Evolutionary conservation across 2,113 vertebrate species (phyloP), one percentile per base, ranked within the genome.

Genomic region (Prionailurus bengalensis): DNA sequence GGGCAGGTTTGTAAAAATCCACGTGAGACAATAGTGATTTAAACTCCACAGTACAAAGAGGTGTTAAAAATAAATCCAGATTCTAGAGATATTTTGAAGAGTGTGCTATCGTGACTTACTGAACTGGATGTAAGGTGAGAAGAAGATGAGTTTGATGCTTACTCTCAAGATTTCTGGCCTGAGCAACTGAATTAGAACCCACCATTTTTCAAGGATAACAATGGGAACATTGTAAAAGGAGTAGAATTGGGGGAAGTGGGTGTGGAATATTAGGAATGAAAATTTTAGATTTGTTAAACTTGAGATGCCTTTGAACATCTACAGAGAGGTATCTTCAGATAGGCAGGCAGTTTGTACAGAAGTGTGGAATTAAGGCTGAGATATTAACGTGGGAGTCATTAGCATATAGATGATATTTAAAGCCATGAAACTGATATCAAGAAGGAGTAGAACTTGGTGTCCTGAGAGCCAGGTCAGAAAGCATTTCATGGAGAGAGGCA

Each of bases 91-190:
- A 63, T 83, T 87, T 83, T 83, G 66, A 78, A 89, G 39, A n/a
- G 17, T 19, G 21, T 4, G 5, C 7, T 79, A 11, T 58, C 17
- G 36, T 55, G 66, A 55, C 71, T 91, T 55, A 39, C 42, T 79
- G 10, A 89, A 79, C 63, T 73, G 51, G 25, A 33, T 65, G 31
- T 33, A 83, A 2, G 4, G 12, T 83, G 76, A 78, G 39, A 63
- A 89, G 86, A 74, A 70, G 8, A 63, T 45, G 21, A 79, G 55
- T n/a, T 87, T 10, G 55, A 12, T 51, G 13, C 16, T 86, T 58
- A 63, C 21, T 45, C 23, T 96, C 74, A 61, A 92, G 58, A 92
- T 51, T 97, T 71, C 58, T 83, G 29, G 58, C 66, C 55, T 33
- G 23, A 81, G 19, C 23, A 25, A 9, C 55, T 27, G 39, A 88